phyloP scores from a whole-genome alignment of 2,888 invertebrate species.

The Oxyscelio sp. region DNA sequence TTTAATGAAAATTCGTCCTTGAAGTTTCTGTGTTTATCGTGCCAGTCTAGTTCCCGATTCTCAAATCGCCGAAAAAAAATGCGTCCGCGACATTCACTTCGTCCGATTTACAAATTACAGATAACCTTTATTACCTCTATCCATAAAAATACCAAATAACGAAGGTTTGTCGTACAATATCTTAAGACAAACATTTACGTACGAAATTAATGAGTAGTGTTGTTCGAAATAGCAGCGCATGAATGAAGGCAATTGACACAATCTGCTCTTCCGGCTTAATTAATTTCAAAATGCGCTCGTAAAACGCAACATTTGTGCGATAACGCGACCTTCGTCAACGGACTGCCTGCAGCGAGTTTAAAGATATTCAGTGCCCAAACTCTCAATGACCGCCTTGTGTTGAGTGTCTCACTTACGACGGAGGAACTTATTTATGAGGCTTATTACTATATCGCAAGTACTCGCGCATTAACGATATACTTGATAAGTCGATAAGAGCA shows the following conservation, averaged over 20 bases:
- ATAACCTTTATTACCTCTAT: too few relatives aligned
- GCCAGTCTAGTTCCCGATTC: slow-evolving; percentile 46
- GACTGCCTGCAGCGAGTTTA: slow-evolving; percentile 37
- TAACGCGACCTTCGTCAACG: slow-evolving; percentile 65
- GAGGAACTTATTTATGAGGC: slow-evolving; percentile 57
- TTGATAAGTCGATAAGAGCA: slow-evolving; percentile 49
- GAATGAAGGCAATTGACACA: slow-evolving; percentile 77
- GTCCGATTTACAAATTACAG: slow-evolving; percentile 9
- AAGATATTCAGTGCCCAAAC: slow-evolving; percentile 50
- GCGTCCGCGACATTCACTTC: slow-evolving; percentile 6
- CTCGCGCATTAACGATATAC: slow-evolving; percentile 53
- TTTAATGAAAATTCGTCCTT: slow-evolving; percentile 85
- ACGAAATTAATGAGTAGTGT: slow-evolving; percentile 41
- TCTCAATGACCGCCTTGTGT: slow-evolving; percentile 66
- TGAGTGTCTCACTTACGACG: slow-evolving; percentile 45
- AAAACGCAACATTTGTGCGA: slow-evolving; percentile 68
- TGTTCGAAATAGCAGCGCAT: slow-evolving; percentile 50
- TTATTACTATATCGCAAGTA: slow-evolving; percentile 64
- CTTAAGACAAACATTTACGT: slow-evolving; percentile 34
- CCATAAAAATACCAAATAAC: slow-evolving; percentile 12
- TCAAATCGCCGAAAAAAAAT: neutral
- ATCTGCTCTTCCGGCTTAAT: slow-evolving; percentile 80
- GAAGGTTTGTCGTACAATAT: slow-evolving; percentile 43
- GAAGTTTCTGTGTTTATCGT: slow-evolving; percentile 65
- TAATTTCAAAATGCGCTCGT: slow-evolving; percentile 78